Evolutionary conservation across 2,797 vertebrate species (phyloP), one percentile per base, ranked within the genome.

Genomic region (Chelidonichthys spinosus): DNA sequence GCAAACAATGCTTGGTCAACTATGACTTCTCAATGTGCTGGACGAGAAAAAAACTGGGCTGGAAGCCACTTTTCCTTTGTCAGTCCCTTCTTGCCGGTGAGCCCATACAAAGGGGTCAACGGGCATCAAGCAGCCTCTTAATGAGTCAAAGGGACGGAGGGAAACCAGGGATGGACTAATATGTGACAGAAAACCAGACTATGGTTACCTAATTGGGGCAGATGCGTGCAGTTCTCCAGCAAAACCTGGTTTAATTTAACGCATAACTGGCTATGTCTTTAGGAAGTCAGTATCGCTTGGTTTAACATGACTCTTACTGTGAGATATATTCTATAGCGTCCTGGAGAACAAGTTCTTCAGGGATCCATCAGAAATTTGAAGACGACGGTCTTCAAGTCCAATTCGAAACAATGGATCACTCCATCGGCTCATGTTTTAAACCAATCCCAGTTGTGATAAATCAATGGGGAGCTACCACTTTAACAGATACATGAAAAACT

Each of bases 1-100:
- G 25, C 25, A 25, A 82, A 83, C 86, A 84, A 82, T 74, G 85
- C 72, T 84, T 65, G 65, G 77, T 90, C 83, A 86, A 74, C 79
- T 87, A 83, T 88, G 75, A 85, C 75, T 78, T 76, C 69, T 71
- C 62, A 79, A 85, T 15, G 62, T 68, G 74, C 76, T 72, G 63
- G 77, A 83, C 32, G 59, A 79, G 56, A 75, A 76, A 25, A 58
- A 86, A 69, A 89, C 54, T 79, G 60, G 68, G 61, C 69, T 79
- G 69, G 64, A 86, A 85, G 86, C 68, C 71, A 55, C 46, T 72
- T 74, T 82, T 72, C 69, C 71, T 68, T 55, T 87, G 37, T 74
- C 73, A 74, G 73, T 69, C 14, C 52, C 49, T 52, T 47, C 37
- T 81, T 35, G 64, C 58, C 76, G 62, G 32, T 8, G 71, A 74